Conservation (phyloP, 2,113 vertebrate species). For the Burhinus bistriatus region DNA sequence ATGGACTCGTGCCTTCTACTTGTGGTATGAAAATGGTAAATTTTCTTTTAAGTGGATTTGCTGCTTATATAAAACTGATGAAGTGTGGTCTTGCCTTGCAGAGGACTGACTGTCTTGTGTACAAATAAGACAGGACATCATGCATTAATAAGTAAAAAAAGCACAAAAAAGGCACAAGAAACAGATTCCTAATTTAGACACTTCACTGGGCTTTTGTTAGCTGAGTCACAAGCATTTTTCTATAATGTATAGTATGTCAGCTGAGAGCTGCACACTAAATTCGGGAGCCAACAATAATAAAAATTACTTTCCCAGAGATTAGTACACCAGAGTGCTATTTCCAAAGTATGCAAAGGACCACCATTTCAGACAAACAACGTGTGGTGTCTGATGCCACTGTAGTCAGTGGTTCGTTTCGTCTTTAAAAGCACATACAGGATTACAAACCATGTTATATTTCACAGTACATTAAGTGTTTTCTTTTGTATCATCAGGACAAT, state of each 20-base stretch:
- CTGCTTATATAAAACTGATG: not conserved
- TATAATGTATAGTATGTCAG: not conserved
- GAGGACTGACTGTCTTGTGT: not conserved
- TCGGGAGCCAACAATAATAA: conserved; percentile 23
- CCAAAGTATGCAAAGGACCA: not conserved
- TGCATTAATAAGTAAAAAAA: not conserved
- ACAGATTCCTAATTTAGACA: not conserved
- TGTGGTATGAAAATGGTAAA: conserved; percentile 23
- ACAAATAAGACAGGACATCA: not conserved
- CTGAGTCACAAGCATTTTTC: conserved; percentile 45
- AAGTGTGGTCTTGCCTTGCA: not conserved
- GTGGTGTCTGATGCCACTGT: not conserved
- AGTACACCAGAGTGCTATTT: not conserved
- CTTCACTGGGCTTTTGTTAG: not conserved
- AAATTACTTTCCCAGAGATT: conserved; percentile 30
- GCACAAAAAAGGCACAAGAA: not conserved
- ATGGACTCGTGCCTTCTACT: not conserved
- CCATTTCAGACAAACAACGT: not conserved
- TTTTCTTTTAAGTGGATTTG: conserved; percentile 34
- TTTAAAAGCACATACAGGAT: not conserved
- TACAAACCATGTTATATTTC: not conserved
- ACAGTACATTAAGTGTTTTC: not conserved
- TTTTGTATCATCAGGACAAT: not conserved
- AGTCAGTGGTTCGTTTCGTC: not conserved
- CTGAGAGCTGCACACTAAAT: not conserved